Evolutionary conservation across 2,888 invertebrate species (phyloP), one percentile per base, ranked within the genome.

Genomic region (Caenorhabditis virilis): DNA sequence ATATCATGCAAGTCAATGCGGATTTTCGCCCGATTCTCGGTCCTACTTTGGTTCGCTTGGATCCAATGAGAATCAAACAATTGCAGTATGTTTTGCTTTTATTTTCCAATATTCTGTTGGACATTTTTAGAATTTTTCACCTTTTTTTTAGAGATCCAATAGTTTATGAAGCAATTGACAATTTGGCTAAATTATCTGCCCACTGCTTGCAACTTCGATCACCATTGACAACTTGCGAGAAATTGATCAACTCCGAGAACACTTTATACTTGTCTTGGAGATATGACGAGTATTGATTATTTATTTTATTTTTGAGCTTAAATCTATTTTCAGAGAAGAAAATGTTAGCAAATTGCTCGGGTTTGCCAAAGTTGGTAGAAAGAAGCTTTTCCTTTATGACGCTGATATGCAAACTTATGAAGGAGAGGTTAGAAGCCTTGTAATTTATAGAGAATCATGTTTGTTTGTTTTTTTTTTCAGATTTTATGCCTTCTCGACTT

Each of bases 401-500:
- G 38, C 64, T 7, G 62, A 72, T n/a, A 71, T 72, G 72, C 62
- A 72, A 43, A 76, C 76, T 3, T 80, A 80, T 42, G 78, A 79
- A 27, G 80, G 91, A 58, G 88, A 90, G 70, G 90, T 71, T 20
- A 48, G 46, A 25, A 15, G n/a, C 4, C 3, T 4, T 13, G n/a
- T 20, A 38, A 18, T 18, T 38, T 38, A 20, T 20, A 5, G n/a
- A 7, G 36, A 3, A 7, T 4, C n/a, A 18, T 5, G 1, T 20
- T 4, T 15, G 22, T 5, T 20, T 39, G 16, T 5, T 6, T 11
- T 20, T 20, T 15, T 15, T 53, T 59, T 26, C 43, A 72, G 72
- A 69, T 93, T 0, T 87, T 91, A 15, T 95, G 94, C 84, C 88
- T 95, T 56, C 88, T 97, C 47, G 95, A 97, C 85, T 95, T 97